Evolutionary conservation across 1,140 invertebrate genomes (phyloP), one percentile per base, ranked within the genome.

Genomic region (Hetaerina americana): DNA sequence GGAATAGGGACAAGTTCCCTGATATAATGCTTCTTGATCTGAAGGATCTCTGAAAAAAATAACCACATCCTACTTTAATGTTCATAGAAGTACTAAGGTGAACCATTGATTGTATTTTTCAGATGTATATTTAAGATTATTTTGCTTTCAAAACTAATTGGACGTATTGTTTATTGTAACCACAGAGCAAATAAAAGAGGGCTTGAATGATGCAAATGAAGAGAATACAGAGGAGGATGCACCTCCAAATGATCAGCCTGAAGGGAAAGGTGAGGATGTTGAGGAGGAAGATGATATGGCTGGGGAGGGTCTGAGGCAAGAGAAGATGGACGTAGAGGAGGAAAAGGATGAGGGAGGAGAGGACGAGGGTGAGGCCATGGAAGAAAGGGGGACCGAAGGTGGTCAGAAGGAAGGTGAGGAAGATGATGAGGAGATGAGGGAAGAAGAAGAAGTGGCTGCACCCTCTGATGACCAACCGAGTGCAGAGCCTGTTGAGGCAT

Each of bases 331-430:
- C 69, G 77, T 77, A 8, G 81, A 84, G n/a, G 75, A 81, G 66
- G 78, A 83, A 72, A 79, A 83, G 6, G 79, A 83, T 67, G 78
- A 84, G 72, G 79, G 81, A 26, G 78, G 82, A 28, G 80, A 83
- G 72, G 81, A 85, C 26, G 74, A 79, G 18, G 76, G 78, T 49
- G 70, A 75, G 27, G 72, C 78, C 73, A 74, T 76, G 73, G 77
- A 76, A 0, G 78, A 78, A 72, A 79, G 80, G 70, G 77, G 76
- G 15, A 74, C 77, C 22, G 76, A 79, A 66, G 75, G 79, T 73
- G 77, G 80, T 72, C 76, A 80, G 0, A 77, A 82, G 70, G 77
- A 77, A 24, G 73, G 78, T n/a, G 75, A 77, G 68, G 74, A 81
- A 73, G 69, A 72, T 24, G 77, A 77, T 66, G 77, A 76, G 66